Conservation (phyloP, 1,140 invertebrate genomes). For the Bicyclus anynana region DNA sequence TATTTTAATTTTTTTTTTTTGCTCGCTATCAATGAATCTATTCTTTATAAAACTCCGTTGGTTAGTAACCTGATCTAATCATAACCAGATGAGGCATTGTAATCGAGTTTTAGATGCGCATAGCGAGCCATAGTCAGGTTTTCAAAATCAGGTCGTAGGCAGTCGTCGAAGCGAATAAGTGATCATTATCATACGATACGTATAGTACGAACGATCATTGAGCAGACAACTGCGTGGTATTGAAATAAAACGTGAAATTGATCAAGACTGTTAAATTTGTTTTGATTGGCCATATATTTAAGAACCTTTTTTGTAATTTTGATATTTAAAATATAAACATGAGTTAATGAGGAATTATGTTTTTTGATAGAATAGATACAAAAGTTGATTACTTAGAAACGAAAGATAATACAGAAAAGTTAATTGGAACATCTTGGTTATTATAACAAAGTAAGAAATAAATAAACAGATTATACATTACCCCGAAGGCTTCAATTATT, state of each 20-base stretch:
- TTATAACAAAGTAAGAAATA: no score
- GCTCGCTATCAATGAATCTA: neutral
- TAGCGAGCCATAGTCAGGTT: constrained; percentile 7
- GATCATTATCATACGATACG: constrained; percentile 25
- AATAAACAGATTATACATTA: no score
- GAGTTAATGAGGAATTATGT: no score
- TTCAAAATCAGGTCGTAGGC: constrained; percentile 19
- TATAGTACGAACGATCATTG: constrained; percentile 11
- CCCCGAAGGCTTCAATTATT: no score
- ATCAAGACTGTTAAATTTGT: constrained; percentile 22
- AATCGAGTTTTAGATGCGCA: constrained; percentile 1
- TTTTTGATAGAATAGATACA: no score
- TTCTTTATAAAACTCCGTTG: neutral
- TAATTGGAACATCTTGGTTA: no score
- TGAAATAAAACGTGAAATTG: constrained; percentile 28
- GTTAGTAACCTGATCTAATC: neutral
- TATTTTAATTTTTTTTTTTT: no score
- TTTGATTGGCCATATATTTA: constrained; percentile 19
- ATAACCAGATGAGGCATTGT: neutral
- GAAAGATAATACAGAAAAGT: no score
- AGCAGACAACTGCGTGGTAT: constrained; percentile 25
- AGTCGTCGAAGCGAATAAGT: constrained; percentile 15
- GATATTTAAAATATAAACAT: no score
- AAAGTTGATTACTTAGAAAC: no score
- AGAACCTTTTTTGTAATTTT: no score